Evolutionary conservation across 2,797 vertebrate species (phyloP).

Genomic region (Caiman crocodilus): DNA sequence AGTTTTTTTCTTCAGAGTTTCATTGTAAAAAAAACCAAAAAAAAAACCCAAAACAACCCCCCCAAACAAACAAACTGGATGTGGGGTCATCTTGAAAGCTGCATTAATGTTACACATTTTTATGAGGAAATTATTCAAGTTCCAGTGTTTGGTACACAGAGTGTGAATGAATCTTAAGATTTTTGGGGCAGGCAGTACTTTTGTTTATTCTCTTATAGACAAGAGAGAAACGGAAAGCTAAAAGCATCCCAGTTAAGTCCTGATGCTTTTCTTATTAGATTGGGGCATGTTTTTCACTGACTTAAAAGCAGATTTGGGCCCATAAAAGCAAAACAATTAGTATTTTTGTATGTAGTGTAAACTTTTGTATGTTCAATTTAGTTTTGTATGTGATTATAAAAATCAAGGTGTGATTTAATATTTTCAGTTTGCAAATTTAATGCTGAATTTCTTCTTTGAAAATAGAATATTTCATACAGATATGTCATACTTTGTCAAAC

Average conservation of each 20-base stretch:
- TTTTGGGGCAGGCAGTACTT: neutral
- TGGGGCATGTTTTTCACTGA: neutral
- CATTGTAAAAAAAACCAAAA: neutral
- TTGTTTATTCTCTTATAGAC: neutral
- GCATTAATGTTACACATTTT: neutral
- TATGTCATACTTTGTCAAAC: neutral
- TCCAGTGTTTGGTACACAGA: neutral
- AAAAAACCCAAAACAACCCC: too few species aligned
- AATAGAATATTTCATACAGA: neutral
- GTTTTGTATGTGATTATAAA: neutral
- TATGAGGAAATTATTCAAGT: neutral
- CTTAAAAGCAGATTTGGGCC: neutral
- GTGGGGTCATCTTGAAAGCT: rapidly evolving
- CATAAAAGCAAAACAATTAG: neutral
- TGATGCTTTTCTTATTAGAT: neutral
- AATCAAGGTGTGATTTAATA: neutral
- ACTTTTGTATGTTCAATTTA: neutral
- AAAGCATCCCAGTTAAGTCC: rapidly evolving
- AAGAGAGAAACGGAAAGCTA: neutral
- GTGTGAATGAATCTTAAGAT: neutral
- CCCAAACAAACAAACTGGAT: neutral
- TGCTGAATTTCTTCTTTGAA: neutral
- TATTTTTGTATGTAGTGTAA: neutral
- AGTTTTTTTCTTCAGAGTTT: neutral
- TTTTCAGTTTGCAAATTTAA: neutral